These are phyloP conservation scores for Pachyuromys duprasi DNA, from an alignment of 2,797 vertebrate species.

Conservation along the genomic window DNA sequence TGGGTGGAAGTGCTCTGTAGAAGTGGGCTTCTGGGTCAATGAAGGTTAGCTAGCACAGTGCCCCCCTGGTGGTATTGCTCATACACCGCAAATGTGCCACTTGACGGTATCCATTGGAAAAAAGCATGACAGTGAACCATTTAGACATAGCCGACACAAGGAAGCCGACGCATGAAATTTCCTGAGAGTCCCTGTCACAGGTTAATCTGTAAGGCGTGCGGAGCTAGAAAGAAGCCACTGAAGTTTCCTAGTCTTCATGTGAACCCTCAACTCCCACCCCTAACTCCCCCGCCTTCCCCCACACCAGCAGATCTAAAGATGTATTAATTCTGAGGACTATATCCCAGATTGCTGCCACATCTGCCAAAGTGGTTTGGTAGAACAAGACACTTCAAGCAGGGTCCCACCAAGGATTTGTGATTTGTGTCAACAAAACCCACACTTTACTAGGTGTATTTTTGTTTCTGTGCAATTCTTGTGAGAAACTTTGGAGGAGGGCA, in stretches of 20 bases:
- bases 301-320: not conserved
- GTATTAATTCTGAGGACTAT: not conserved
- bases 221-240: not conserved
- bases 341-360: not conserved
- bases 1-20: not conserved
- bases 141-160: not conserved
- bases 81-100: no score
- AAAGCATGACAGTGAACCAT: not conserved
- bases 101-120: not conserved
- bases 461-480: conserved; percentile 23
- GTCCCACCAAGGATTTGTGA: not conserved
- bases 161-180: not conserved
- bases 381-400: not conserved
- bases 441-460: not conserved
- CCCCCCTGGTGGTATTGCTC: not conserved
- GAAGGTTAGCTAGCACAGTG: not conserved
- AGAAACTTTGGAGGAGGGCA: not conserved
- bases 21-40: not conserved
- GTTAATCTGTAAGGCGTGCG: not conserved
- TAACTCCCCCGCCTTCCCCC: not conserved
- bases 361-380: not conserved
- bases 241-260: not conserved
- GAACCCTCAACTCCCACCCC: not conserved
- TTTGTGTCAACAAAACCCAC: not conserved
- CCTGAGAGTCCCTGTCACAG: not conserved